Evolutionary conservation across 2,888 invertebrate species (phyloP), one percentile per base, ranked within the genome.

Genomic region (Cistogaster globosa): DNA sequence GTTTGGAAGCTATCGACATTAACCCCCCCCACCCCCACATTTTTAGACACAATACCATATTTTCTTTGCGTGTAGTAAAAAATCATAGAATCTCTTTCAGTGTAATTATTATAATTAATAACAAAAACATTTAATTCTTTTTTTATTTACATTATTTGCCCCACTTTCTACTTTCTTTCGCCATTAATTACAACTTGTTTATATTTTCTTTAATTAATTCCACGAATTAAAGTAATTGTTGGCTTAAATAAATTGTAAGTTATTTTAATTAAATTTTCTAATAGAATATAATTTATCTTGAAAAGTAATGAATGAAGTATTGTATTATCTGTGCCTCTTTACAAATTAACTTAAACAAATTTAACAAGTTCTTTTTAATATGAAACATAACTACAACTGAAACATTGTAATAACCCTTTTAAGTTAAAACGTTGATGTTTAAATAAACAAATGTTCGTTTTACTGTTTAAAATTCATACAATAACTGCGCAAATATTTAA

Each of bases 401-500:
- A 77, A 68, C 51, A 11, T 22, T 67, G 8, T 69, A 81, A 81
- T 77, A 77, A 77, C 62, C 74, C 60, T 60, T 84, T 74, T 42
- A 45, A 58, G 58, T 38, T 38, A 45, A 62, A 68, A 78, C 48
- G 36, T 69, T 72, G 76, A 84, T 67, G 67, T 80, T 79, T n/a
- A 76, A 84, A 67, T 51, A 76, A 71, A 69, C 72, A 72, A 84
- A 81, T 77, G 76, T 80, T 72, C 72, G 74, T 77, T 77, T 74
- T 58, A 77, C 71, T 85, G 69, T 82, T 85, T 85, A 78, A 82
- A 85, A 85, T 85, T 68, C 85, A 85, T 72, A 78, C 79, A 86
- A 86, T 80, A 76, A 80, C 83, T 86, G 86, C 69, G 84, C 82
- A 82, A 85, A 85, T 82, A 85, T 82, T 85, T 85, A 85, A 85